Base-by-base conservation (phyloP, 2,113 vertebrate species). In the Genyomyrus donnyi region DNA sequence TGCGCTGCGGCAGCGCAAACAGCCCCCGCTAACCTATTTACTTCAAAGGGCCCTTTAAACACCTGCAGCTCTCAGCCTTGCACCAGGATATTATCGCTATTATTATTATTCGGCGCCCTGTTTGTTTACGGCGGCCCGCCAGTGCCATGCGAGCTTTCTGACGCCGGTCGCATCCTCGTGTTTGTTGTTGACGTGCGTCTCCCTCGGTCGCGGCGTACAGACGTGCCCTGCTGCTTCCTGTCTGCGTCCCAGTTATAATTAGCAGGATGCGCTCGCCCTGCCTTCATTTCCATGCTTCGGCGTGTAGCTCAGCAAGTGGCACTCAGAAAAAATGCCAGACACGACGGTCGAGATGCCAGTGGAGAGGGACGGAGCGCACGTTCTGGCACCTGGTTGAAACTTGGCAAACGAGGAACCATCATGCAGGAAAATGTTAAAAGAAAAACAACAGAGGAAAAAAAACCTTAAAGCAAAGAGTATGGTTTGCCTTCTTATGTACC, bases 181-280 rank as follows among this genome's bases (percentile, higher is more conserved):
- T 89, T 91, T 93, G 91, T 93, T 92, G 91, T 90, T 88, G 50
- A 87, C 85, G 89, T 91, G 91, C 80, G 58, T 91, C 89, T 90
- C 85, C 53, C 87, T 87, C 90, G 87, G 90, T 91, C 88, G 84
- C 87, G 80, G 48, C 48, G 50, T 85, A 88, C 89, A 90, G 92
- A 92, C 88, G 80, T 90, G 85, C 88, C 89, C 90, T 19, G 88
- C 90, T 89, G 90, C 87, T 93, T 86, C 66, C 91, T 91, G 92
- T 91, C 91, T 91, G 91, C 27, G 90, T 90, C 58, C 91, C 50
- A 17, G 46, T 91, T 89, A 90, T 92, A 93, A 93, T 93, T 93
- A 93, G 90, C 90, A 91, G 90, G 88, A 89, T 74, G 52, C 88
- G 87, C 62, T 27, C 74, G 10, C 7, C 48, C 31, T 35, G 27